A percentile compares a stretch with the other conserved stretches of the same genome.
These are phyloP conservation scores for Andrena haemorrhoa DNA, from an alignment of 2,888 invertebrate species.

Conservation along the genomic window DNA sequence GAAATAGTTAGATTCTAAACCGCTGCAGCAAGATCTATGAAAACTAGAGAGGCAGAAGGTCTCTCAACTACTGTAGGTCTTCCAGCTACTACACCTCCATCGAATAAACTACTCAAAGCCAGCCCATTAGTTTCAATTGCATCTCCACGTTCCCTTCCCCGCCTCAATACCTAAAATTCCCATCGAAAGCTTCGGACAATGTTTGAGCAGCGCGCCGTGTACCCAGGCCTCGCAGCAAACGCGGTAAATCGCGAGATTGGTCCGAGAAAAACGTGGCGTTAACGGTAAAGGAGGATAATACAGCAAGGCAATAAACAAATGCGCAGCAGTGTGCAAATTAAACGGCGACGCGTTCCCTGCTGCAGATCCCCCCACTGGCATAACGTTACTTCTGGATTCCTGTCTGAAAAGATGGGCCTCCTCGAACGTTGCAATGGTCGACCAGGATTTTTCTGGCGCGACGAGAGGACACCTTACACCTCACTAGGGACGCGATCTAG, in stretches of 20 bases:
- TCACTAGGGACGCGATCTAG: conserved; percentile 10
- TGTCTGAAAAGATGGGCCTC: conserved; percentile 6
- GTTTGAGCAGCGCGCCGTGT: no score
- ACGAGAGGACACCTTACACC: conserved; percentile 25
- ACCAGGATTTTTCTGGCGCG: conserved; percentile 1
- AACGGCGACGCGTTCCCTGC: conserved; percentile 24
- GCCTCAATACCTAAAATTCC: no score
- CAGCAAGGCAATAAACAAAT: conserved; percentile 65
- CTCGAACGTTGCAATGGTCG: conserved; percentile 31
- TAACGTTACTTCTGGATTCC: conserved; percentile 60
- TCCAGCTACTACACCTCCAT: no score
- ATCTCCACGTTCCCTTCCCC: no score
- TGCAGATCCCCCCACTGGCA: conserved; percentile 35
- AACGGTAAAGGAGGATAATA: conserved; percentile 57
- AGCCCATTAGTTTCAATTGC: no score
- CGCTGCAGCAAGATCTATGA: no score
- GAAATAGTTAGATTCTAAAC: no score
- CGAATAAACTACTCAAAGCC: no score
- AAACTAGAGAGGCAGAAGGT: no score
- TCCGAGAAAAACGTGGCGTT: conserved; percentile 30
- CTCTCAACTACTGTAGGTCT: no score
- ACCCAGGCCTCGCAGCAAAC: background rate
- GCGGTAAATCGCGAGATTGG: conserved; percentile 19
- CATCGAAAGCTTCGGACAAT: no score
- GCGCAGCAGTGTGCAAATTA: conserved; percentile 60